Conservation (phyloP, 2,797 vertebrate species). For the Selene dorsalis region DNA sequence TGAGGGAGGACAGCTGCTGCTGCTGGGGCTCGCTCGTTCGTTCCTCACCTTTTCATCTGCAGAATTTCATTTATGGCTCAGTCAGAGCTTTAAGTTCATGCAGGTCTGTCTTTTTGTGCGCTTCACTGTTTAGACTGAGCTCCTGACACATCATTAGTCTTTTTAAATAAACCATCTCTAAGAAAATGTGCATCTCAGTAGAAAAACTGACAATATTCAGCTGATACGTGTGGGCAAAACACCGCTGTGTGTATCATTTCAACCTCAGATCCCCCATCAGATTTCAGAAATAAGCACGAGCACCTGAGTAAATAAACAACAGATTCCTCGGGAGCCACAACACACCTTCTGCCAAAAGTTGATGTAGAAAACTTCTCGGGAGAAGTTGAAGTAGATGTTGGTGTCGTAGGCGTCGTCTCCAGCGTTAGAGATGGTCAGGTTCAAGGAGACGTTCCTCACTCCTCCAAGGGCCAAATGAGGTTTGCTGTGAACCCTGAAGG, state of each 20-base stretch:
- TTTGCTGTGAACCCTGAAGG: constrained; percentile 75
- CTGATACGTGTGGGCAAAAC: constrained; percentile 6
- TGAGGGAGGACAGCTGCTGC: constrained; percentile 67
- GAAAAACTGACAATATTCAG: constrained; percentile 8
- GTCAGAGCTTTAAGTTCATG: constrained; percentile 17
- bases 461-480: constrained; percentile 94
- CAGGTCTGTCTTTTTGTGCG: constrained; percentile 23
- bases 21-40: constrained; percentile 21
- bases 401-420: constrained; percentile 98
- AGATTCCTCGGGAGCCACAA: constrained; percentile 63
- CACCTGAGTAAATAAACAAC: constrained; percentile 52
- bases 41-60: constrained; percentile 46
- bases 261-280: constrained; percentile 11
- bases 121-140: constrained; percentile 59
- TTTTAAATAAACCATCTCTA: constrained; percentile 41
- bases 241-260: neutral
- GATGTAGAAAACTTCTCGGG: constrained; percentile 97
- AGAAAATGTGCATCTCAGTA: constrained; percentile 32
- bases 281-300: constrained; percentile 57
- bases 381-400: constrained; percentile 97
- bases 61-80: constrained; percentile 22
- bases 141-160: constrained; percentile 44
- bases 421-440: constrained; percentile 92
- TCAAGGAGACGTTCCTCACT: constrained; percentile 94
- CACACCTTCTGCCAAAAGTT: constrained; percentile 99